Conservation (phyloP, 2,888 invertebrate genomes). For the Syrista parreyssii region DNA sequence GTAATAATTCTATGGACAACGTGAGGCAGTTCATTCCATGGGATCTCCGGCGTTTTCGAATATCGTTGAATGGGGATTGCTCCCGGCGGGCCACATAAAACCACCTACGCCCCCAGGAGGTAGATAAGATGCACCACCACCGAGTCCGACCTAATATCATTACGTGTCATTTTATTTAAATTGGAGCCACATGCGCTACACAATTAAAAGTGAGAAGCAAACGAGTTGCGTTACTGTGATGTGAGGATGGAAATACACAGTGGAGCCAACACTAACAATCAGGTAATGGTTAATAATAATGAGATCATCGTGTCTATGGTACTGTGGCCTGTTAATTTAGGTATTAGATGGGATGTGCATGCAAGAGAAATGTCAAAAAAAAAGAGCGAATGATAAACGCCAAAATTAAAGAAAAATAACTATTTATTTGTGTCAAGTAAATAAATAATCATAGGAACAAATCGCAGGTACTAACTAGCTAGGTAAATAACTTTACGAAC, state of each 20-base stretch:
- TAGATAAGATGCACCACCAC: constrained; percentile 61
- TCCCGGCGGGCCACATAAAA: constrained; percentile 59
- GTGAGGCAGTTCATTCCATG: constrained; percentile 53
- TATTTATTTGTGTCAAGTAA: constrained; percentile 42
- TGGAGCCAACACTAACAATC: background rate
- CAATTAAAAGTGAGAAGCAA: background rate
- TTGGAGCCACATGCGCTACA: background rate
- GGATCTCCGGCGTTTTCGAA: constrained; percentile 61
- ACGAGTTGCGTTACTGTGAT: background rate
- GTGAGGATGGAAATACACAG: background rate
- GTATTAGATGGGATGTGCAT: constrained; percentile 6
- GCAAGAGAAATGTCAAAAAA: constrained; percentile 16
- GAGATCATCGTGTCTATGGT: background rate
- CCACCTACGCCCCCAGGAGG: constrained; percentile 61
- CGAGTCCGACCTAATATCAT: constrained; percentile 54
- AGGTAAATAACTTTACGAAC: constrained; percentile 17
- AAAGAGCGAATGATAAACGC: constrained; percentile 21
- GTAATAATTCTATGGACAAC: background rate
- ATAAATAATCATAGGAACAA: constrained; percentile 44
- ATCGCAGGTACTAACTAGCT: constrained; percentile 46
- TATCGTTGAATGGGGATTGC: constrained; percentile 61
- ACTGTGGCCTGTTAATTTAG: background rate
- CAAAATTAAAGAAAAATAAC: constrained; percentile 26
- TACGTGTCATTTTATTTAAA: constrained; percentile 3
- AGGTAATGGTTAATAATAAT: background rate